A percentile compares a stretch with the other conserved stretches of the same genome.
These are phyloP conservation scores for Chlorops oryzae DNA, from an alignment of 1,140 invertebrate species.

Conservation along the genomic window DNA sequence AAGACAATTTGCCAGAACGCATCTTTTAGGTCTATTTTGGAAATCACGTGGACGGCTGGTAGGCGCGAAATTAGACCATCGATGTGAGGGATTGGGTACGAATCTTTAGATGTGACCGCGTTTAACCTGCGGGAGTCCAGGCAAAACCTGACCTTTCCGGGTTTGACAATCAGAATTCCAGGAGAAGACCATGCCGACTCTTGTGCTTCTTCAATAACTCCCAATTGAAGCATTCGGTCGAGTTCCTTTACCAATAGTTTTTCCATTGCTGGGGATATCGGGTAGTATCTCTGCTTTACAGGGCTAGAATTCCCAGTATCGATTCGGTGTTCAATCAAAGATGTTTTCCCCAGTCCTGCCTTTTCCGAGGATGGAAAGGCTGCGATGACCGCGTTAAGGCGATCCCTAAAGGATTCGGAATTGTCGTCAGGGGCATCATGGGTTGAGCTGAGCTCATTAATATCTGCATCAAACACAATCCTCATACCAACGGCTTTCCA, in stretches of 20 bases:
- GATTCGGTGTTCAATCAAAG: not conserved
- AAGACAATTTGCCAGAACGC: slow-evolving; percentile 14
- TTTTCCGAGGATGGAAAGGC: slow-evolving; percentile 1
- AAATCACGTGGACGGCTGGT: slow-evolving; percentile 11
- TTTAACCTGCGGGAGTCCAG: slow-evolving; percentile 9
- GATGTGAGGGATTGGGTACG: slow-evolving; percentile 12
- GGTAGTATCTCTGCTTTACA: slow-evolving; percentile 12
- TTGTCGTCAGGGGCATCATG: not conserved
- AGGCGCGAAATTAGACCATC: slow-evolving; percentile 10
- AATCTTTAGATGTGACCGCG: slow-evolving; percentile 8
- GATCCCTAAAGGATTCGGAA: not conserved
- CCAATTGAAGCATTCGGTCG: slow-evolving; percentile 13
- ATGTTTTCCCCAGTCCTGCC: not conserved
- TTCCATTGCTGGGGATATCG: slow-evolving; percentile 15
- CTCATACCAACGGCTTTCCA: slow-evolving; percentile 9
- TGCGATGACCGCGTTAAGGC: not conserved
- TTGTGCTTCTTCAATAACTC: slow-evolving; percentile 16
- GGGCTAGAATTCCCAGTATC: not conserved
- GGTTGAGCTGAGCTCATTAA: too few species aligned
- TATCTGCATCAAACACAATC: not conserved
- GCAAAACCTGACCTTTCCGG: slow-evolving; percentile 11
- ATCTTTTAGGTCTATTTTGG: slow-evolving; percentile 1
- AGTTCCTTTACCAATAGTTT: slow-evolving; percentile 13
- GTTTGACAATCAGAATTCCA: slow-evolving; percentile 3
- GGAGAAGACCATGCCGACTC: slow-evolving; percentile 18